Conservation (phyloP, 1,140 invertebrate genomes). For the Lepidurus packardi region DNA sequence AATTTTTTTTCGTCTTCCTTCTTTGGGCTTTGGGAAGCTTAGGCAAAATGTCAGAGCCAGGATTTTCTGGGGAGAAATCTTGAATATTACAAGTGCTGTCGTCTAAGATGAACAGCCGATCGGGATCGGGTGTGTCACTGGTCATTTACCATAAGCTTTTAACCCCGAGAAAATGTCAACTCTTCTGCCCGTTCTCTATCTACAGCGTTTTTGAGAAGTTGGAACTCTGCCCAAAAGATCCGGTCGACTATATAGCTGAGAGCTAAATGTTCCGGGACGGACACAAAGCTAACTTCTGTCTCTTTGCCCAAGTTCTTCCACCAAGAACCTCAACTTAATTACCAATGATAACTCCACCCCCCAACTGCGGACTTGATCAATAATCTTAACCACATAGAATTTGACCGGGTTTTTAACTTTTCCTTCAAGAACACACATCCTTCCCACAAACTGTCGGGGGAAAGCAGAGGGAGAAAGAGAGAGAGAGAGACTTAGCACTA, state of each 20-base stretch:
- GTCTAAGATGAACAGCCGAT: not conserved
- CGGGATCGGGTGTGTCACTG: not conserved
- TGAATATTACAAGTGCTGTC: constrained; percentile 19
- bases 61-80: not conserved
- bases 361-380: constrained; percentile 5
- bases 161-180: not conserved
- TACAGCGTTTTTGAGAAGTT: not conserved
- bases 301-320: not conserved
- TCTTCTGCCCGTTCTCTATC: not conserved
- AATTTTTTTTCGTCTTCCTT: not conserved
- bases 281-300: constrained; percentile 11
- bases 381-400: not conserved
- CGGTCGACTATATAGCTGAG: not conserved
- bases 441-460: not conserved
- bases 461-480: not conserved
- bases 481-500: not conserved
- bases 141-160: constrained; percentile 22
- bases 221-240: not conserved
- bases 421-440: not conserved
- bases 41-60: not conserved
- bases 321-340: constrained; percentile 13
- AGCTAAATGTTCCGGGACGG: not conserved
- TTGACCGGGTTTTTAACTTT: not conserved
- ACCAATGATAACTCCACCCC: constrained; percentile 11
- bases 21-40: not conserved